Percentiles rank a stretch among this genome's conserved stretches.
Conservation (phyloP, 2,113 vertebrate genomes). For the Brachirus orientalis region DNA sequence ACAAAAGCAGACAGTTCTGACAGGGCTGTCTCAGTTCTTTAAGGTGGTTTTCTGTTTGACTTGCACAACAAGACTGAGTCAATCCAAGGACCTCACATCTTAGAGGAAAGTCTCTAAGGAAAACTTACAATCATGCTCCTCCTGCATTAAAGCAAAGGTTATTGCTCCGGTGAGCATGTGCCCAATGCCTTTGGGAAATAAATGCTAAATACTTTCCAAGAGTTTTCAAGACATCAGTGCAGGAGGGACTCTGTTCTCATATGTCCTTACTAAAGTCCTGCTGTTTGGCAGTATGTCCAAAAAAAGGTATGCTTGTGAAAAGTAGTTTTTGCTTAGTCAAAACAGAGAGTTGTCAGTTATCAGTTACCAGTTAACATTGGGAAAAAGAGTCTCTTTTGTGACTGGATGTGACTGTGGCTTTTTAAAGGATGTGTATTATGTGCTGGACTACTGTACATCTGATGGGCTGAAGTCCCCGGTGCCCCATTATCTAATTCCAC, state of each 20-base stretch:
- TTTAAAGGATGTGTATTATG: conserved; percentile 29
- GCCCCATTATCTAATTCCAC: conserved; percentile 71
- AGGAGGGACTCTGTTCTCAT: conserved; percentile 54
- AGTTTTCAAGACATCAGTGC: conserved; percentile 64
- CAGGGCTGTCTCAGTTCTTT: conserved; percentile 73
- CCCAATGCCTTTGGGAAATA: conserved; percentile 69
- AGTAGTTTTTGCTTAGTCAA: conserved; percentile 14
- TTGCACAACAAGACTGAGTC: conserved; percentile 68
- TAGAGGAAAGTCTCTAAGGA: conserved; percentile 65
- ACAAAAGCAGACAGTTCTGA: conserved; percentile 72
- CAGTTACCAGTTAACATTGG: conserved; percentile 5
- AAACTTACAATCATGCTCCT: conserved; percentile 75
- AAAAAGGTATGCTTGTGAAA: conserved; percentile 32
- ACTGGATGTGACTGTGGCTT: conserved; percentile 12
- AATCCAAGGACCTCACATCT: conserved; percentile 68
- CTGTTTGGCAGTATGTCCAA: conserved; percentile 39
- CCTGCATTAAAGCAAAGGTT: conserved; percentile 74
- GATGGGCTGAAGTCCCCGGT: conserved; percentile 54
- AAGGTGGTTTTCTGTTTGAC: conserved; percentile 73
- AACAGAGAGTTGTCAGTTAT: conserved; percentile 30
- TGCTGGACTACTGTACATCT: conserved; percentile 38
- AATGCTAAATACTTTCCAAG: conserved; percentile 72
- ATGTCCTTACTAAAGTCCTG: conserved; percentile 27
- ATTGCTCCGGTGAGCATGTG: conserved; percentile 74
- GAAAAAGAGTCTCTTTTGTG: conserved; percentile 10